Evolutionary conservation across 1,140 invertebrate species (phyloP), one percentile per base, ranked within the genome.

Genomic region (Myzus persicae): DNA sequence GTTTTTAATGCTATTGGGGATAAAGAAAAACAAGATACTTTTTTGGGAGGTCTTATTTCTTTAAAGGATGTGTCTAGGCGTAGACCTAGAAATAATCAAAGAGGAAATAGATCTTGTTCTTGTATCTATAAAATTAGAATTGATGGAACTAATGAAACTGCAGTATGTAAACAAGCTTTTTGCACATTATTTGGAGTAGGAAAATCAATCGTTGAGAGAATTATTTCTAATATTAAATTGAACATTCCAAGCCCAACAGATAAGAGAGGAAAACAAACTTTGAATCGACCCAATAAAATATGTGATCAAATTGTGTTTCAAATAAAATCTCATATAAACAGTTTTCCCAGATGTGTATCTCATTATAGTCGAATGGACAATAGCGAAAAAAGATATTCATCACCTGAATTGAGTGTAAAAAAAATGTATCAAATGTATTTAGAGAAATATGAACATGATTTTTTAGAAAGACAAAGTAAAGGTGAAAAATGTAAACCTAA

Each of bases 381-480:
- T 38, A 36, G 40, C 24, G 8, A 38, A 22, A 22, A n/a, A 22
- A 20, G 88, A 38, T 90, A 90, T 90, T 51, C 59, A 54, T 90
- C 88, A 18, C 48, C 48, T 20, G 88, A 90, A 22, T 36, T 90
- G 2, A 51, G n/a, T 38, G 24, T 90, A 38, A 51, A 6, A 2
- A 90, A 90, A 90, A 51, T 90, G 48, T 40, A 90, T 90, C n/a
- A 51, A 11, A 6, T 90, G n/a, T 90, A 54, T 59, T 40, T 90
- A 36, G 24, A 36, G 8, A 54, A 90, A 90, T 90, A 59, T 40
- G 88, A 90, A 90, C 24, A 44, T 48, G 87, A 89, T 44, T 44
- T 44, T 44, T 44, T 44, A 44, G 42, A 44, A 44, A 44, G 42
- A 44, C 42, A 44, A 44, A 44, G 42, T 44, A 8, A 59, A 59